These are phyloP conservation scores for Agriopis marginaria DNA, from an alignment of 2,888 invertebrate species.

Conservation along the genomic window DNA sequence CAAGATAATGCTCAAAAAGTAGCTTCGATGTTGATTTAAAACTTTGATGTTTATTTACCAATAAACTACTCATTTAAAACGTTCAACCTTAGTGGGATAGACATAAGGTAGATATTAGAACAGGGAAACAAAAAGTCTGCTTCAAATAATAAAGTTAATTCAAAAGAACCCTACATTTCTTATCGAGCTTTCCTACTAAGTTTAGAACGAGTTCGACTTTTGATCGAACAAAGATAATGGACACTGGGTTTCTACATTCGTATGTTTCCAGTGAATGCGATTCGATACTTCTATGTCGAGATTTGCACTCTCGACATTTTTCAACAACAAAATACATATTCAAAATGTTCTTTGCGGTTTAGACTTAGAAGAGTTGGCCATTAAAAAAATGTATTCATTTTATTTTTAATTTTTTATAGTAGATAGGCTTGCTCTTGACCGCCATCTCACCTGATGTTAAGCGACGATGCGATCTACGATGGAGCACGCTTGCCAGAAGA, in stretches of 20 bases:
- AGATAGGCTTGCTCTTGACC: no score
- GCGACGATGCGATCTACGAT: no score
- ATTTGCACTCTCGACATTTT: slow-evolving; percentile 3
- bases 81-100: background rate
- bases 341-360: background rate
- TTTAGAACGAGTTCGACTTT: slow-evolving; percentile 15
- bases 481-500: no score
- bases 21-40: background rate
- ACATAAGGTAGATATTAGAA: background rate
- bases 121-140: background rate
- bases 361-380: no score
- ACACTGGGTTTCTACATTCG: slow-evolving; percentile 6
- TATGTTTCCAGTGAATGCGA: slow-evolving; percentile 7
- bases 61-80: background rate
- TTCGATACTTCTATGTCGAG: slow-evolving; percentile 4
- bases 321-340: background rate
- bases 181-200: slow-evolving; percentile 4
- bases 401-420: no score
- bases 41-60: slow-evolving; percentile 1
- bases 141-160: slow-evolving; percentile 8
- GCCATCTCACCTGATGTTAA: no score
- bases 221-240: slow-evolving; percentile 19
- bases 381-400: no score
- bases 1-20: background rate
- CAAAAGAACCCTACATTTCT: slow-evolving; percentile 9